phyloP scores from a whole-genome alignment of 2,888 invertebrate genomes.

The Hedychridium roseum region DNA sequence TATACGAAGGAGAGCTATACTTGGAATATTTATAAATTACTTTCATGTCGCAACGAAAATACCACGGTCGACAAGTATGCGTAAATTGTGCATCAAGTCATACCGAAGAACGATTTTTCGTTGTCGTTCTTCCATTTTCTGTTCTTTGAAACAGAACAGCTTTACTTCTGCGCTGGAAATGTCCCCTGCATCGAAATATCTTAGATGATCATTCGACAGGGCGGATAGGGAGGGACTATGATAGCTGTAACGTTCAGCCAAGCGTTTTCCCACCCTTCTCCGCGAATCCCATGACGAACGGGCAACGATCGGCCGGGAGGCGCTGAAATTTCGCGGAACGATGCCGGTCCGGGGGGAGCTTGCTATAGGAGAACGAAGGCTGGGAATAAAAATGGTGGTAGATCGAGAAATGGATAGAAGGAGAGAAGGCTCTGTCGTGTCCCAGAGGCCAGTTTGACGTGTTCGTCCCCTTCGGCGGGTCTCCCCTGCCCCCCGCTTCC shows the following conservation, averaged over 20 bases:
- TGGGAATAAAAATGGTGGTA: slow-evolving; percentile 41
- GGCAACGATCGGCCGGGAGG: slow-evolving; percentile 29
- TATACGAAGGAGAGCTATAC: too few relatives aligned
- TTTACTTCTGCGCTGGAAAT: too few relatives aligned
- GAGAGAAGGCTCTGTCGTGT: slow-evolving; percentile 34
- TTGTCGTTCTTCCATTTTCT: too few relatives aligned
- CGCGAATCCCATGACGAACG: slow-evolving; percentile 37
- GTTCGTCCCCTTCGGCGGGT: slow-evolving; percentile 23
- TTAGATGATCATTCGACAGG: too few relatives aligned
- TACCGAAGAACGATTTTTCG: too few relatives aligned
- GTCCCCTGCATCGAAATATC: too few relatives aligned
- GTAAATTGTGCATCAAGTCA: too few relatives aligned
- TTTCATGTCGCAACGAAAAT: too few relatives aligned
- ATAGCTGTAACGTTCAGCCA: background rate
- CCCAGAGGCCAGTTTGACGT: slow-evolving; percentile 43
- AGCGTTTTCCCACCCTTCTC: background rate
- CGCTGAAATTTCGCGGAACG: slow-evolving; percentile 4
- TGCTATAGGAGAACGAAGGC: slow-evolving; percentile 14
- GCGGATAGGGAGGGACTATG: background rate
- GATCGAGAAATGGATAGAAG: slow-evolving; percentile 35
- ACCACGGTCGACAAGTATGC: too few relatives aligned
- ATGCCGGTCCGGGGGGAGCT: slow-evolving; percentile 23
- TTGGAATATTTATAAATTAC: too few relatives aligned
- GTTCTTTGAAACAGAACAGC: too few relatives aligned
- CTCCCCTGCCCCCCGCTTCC: slow-evolving; percentile 2